Evolutionary conservation across 2,113 vertebrate species (phyloP), one percentile per base, ranked within the genome.

Genomic region (Corydoras sp.): DNA sequence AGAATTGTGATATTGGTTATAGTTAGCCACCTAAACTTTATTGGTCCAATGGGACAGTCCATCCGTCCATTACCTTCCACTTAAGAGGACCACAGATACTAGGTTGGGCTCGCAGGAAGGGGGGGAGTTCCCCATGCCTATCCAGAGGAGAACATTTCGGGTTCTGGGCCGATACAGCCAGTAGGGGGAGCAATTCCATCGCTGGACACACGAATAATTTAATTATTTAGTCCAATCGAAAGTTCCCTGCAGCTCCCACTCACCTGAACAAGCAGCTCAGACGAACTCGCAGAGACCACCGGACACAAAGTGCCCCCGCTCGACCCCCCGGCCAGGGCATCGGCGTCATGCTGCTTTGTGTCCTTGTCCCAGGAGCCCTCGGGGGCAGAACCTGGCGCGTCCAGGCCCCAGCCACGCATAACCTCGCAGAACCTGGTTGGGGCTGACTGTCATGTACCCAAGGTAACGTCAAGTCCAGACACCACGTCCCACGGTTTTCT

Each of bases 371-470:
- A 61, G 43, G 83, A 84, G 80, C 85, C 83, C 81, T 84, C 88
- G 85, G 81, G 73, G 75, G 71, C 1, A 81, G n/a, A 68, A 60
- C 83, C 75, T 0, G 77, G 72, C 60, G 85, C 79, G 81, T 81
- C n/a, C 4, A 62, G 65, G 78, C 80, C 85, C 61, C 32, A 66
- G 32, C 69, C 49, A 87, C 83, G 81, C 80, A 80, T 83, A 76
- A 82, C 4, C 81, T 79, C 84, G 90, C 89, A 91, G 88, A 93
- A 85, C 92, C 94, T 98, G 95, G 94, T 95, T 94, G 94, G 95
- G 93, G 95, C 93, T 95, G 95, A 93, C 93, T 96, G 92, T 98
- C 96, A 99, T 98, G 96, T 94, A 99, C 93, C 92, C 96, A 98
- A 99, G 95, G 96, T 89, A 98, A 98, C 94, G 93, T 91, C 95